Base-by-base conservation (phyloP, 2,888 invertebrate genomes). In the Drosophila borborema region DNA sequence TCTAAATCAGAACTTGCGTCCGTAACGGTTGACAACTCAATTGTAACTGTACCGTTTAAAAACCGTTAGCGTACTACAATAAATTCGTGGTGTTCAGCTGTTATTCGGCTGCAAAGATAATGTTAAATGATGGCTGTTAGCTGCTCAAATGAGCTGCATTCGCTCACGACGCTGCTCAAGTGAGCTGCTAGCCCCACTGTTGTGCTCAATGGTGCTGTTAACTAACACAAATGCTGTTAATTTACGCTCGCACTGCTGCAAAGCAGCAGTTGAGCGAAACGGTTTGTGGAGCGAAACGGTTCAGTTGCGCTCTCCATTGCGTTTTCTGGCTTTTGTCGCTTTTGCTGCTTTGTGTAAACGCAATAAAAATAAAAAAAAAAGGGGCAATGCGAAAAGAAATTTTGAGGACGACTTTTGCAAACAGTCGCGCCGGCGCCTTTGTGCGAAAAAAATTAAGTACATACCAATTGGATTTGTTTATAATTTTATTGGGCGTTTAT, bases 1-100 rank as follows among this genome's bases (percentile, higher is more conserved):
- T 89, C 72, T 87, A 79, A 89, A 81, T 78, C 68, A 80, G 80
- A 82, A 82, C 67, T 81, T 88, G 82, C 88, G 90, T 91, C 92
- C 91, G 92, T 90, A 84, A 83, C 86, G 84, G 84, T 84, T 80
- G 80, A 84, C 77, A 72, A 79, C 81, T 75, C 77, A 80, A 77
- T 74, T 80, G 77, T 78, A 75, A 80, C 78, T 80, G 80, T 80
- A 80, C 80, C 77, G 80, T 80, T 80, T 77, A 77, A 77, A 77
- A 77, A 56, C 71, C 80, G 80, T 80, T 74, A 77, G 67, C 80
- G 70, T 73, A 76, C 80, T 77, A 80, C 79, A 76, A 80, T 67
- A 72, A 64, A 70, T 77, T 77, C n/a, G 74, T 67, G 64, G 67
- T 67, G 61, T 64, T 77, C 40, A 20, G 63, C 74, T 53, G 65